Evolutionary conservation across 2,888 invertebrate species (phyloP), one percentile per base, ranked within the genome.

Genomic region (Nematopogon swammerdamellus): DNA sequence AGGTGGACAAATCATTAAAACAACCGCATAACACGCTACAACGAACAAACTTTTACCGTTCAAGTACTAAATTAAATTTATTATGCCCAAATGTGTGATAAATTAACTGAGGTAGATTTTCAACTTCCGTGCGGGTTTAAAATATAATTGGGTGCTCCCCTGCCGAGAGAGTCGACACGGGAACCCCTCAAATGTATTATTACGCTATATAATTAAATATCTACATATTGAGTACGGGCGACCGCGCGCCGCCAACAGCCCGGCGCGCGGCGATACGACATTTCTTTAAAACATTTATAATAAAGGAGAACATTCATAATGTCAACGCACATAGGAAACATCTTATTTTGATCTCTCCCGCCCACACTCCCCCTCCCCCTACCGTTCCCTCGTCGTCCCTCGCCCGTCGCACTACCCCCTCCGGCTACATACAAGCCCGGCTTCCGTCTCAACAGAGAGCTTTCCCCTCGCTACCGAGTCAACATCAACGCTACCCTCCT

Each of bases 201-300:
- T 79, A 76, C 73, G 74, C 75, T 79, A 77, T 77, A 76, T 76
- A 76, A 76, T 77, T 77, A 77, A 72, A 74, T 79, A 79, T 77
- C 79, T 79, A 77, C 79, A 79, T 75, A 74, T 76, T 68, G 73
- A 72, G 74, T 69, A 68, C 68, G 72, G 69, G 66, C 47, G 18
- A 18, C 19, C 5, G 29, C 66, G 67, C 67, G 62, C 56, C 60
- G 62, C 62, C 63, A 67, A 60, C 62, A 64, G 58, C 62, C n/a
- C n/a, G n/a, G n/a, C n/a, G n/a, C n/a, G n/a, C n/a, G n/a, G 60
- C 61, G 62, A 65, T 67, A 65, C 68, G 63, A 68, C 63, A 64
- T 62, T 65, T 62, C 59, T 59, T 61, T 68, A 72, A 52, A 76
- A 75, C 74, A 76, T 76, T 76, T 76, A 77, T 75, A 77, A 76